A percentile compares a stretch with the other conserved stretches of the same genome.
Evolutionary conservation across 2,888 invertebrate species (phyloP).

Genomic region (Phymatocera aterrima): DNA sequence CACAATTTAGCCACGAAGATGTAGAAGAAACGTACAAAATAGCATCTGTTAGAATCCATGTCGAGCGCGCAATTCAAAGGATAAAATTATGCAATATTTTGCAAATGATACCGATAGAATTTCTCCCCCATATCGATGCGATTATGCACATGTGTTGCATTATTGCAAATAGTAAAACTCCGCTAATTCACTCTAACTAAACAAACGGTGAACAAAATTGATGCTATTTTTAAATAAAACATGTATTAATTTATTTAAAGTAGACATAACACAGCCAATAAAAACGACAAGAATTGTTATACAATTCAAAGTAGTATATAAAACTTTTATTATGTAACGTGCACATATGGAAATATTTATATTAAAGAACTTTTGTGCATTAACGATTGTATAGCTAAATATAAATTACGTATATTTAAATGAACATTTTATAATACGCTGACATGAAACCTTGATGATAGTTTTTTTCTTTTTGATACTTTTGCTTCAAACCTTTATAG

Average conservation of each 20-base stretch:
- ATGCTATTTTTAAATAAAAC: background rate
- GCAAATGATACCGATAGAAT: conserved; percentile 13
- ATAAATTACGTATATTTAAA: too few relatives aligned
- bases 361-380: too few relatives aligned
- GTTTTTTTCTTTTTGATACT: too few relatives aligned
- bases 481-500: too few relatives aligned
- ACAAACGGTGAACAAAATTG: background rate
- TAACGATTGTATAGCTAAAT: too few relatives aligned
- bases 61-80: conserved; percentile 41
- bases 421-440: too few relatives aligned
- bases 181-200: background rate
- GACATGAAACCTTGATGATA: conserved; percentile 47
- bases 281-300: conserved; percentile 11
- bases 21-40: conserved; percentile 21
- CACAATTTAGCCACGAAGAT: background rate
- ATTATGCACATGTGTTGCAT: conserved; percentile 49
- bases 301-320: too few relatives aligned
- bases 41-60: conserved; percentile 43
- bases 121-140: conserved; percentile 33
- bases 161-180: conserved; percentile 45
- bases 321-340: too few relatives aligned
- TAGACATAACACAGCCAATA: background rate
- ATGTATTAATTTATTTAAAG: background rate
- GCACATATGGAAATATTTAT: too few relatives aligned
- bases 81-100: conserved; percentile 48